Evolutionary conservation across 2,888 invertebrate genomes (phyloP).

Genomic region (Tromatobia lineatoria): DNA sequence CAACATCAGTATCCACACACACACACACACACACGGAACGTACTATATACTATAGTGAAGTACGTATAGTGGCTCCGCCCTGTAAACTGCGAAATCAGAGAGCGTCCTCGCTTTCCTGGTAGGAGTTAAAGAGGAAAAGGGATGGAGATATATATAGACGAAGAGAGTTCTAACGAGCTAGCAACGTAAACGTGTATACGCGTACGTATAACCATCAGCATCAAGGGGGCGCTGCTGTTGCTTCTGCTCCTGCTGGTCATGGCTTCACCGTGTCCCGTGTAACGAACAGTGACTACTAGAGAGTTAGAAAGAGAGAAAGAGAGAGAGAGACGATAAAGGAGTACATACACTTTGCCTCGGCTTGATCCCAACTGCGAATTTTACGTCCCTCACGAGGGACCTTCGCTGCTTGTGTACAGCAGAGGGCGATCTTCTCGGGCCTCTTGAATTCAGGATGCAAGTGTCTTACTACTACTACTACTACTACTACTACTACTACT

Average conservation of each 20-base stretch:
- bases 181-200: constrained; percentile 42
- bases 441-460: constrained; percentile 55
- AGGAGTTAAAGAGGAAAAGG: constrained; percentile 4
- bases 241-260: not conserved
- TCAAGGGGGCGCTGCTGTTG: constrained; percentile 14
- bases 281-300: not conserved
- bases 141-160: constrained; percentile 4
- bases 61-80: constrained; percentile 18
- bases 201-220: constrained; percentile 44
- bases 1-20: constrained; percentile 30
- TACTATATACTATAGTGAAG: not conserved
- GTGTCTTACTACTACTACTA: constrained; percentile 24
- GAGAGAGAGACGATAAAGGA: not conserved
- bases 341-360: constrained; percentile 36
- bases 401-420: not conserved
- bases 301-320: constrained; percentile 3
- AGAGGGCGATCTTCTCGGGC: constrained; percentile 44
- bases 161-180: constrained; percentile 49
- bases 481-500: not conserved
- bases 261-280: not conserved
- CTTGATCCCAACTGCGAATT: constrained; percentile 45
- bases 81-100: constrained; percentile 59
- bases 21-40: constrained; percentile 1
- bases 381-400: constrained; percentile 48
- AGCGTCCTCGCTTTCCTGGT: not conserved